These are phyloP conservation scores for Mesorhabditis spiculigera DNA, from an alignment of 2,888 invertebrate species.

Conservation along the genomic window DNA sequence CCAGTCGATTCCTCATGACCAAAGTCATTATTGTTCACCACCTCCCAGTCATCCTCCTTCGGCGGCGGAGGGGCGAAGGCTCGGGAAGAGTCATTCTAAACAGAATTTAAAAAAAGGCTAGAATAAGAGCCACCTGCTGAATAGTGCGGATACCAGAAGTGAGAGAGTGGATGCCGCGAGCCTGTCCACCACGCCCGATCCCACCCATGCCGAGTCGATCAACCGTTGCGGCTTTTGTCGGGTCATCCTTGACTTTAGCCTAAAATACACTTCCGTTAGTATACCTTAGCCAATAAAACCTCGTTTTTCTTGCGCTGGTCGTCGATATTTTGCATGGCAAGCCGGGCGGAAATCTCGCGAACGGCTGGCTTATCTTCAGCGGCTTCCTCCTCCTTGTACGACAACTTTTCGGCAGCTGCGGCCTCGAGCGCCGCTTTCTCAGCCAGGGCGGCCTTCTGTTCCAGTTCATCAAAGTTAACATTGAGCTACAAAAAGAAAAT, in stretches of 20 bases:
- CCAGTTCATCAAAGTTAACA: conserved; percentile 85
- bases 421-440: conserved; percentile 19
- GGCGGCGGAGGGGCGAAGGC: conserved; percentile 12
- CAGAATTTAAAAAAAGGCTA: conserved; percentile 7
- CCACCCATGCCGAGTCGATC: conserved; percentile 89
- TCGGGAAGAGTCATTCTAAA: conserved; percentile 19
- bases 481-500: conserved; percentile 64
- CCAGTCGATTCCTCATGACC: neutral
- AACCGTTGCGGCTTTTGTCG: conserved; percentile 79
- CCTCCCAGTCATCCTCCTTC: conserved; percentile 52
- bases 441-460: conserved; percentile 74
- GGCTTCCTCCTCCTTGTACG: conserved; percentile 27
- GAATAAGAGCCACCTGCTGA: conserved; percentile 26
- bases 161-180: conserved; percentile 45
- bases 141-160: conserved; percentile 50
- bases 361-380: conserved; percentile 13
- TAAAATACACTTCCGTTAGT: conserved; percentile 11
- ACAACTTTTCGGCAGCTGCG: conserved; percentile 25
- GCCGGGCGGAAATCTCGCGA: conserved; percentile 61
- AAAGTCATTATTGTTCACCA: conserved; percentile 34
- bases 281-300: conserved; percentile 17
- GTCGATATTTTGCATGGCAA: conserved; percentile 76
- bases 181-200: conserved; percentile 24
- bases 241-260: conserved; percentile 66
- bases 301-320: conserved; percentile 56